These are phyloP conservation scores for Struthio camelus DNA, from an alignment of 2,113 vertebrate genomes.

Conservation along the genomic window DNA sequence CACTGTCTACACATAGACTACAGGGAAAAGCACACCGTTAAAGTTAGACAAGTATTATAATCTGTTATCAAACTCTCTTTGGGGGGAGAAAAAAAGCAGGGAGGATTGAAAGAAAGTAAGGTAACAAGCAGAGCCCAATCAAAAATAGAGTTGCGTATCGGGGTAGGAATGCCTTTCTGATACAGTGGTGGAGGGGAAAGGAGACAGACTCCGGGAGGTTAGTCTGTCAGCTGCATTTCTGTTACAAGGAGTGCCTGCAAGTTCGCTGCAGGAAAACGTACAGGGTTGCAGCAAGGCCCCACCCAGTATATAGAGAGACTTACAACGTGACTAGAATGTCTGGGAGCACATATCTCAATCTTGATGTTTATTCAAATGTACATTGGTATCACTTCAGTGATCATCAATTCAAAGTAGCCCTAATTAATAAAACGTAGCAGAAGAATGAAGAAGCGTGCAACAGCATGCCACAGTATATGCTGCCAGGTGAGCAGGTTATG, in stretches of 20 bases:
- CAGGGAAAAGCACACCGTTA: not conserved
- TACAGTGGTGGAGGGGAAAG: not conserved
- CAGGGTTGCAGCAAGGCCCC: not conserved
- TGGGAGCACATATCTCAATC: not conserved
- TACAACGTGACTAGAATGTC: not conserved
- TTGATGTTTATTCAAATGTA: not conserved
- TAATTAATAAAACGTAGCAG: conserved; percentile 1
- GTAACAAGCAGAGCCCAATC: not conserved
- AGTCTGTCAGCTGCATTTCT: not conserved
- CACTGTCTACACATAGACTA: not conserved
- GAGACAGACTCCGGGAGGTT: not conserved
- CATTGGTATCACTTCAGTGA: not conserved
- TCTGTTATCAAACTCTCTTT: not conserved
- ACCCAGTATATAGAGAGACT: not conserved
- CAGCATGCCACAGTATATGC: not conserved
- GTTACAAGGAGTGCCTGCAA: not conserved
- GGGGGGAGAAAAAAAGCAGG: not conserved
- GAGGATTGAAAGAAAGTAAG: not conserved
- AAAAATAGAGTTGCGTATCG: not conserved
- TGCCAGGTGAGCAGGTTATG: not conserved
- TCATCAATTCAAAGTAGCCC: not conserved
- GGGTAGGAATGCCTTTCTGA: not conserved
- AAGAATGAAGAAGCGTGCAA: not conserved
- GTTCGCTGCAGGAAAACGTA: not conserved
- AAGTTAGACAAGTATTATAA: not conserved